Base-by-base conservation (phyloP, 2,797 vertebrate species). In the Tenualosa thibaudeaui region DNA sequence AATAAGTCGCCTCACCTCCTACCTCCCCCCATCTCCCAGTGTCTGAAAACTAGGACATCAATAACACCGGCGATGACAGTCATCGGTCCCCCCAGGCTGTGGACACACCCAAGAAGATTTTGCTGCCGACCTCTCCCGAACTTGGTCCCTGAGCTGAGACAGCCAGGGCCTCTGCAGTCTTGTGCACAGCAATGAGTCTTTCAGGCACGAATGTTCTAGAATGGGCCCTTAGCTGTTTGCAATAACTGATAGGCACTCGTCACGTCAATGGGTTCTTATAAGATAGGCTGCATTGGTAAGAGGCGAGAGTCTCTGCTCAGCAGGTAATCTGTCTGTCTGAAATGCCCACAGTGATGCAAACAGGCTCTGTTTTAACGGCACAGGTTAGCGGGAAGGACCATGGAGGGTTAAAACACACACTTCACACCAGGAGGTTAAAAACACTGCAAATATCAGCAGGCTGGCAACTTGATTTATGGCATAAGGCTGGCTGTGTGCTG, bases 401-500 rank as follows among this genome's bases (percentile, higher is more conserved):
- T 82, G 85, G 81, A 89, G 87, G 84, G 90, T 91, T 90, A 85
- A 90, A 91, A 90, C 88, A 87, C 81, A 87, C 84, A 86, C 88
- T 85, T 54, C 89, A 89, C 92, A 87, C 88, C 9, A 46, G 86
- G 90, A 91, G 91, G 89, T 89, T 92, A 86, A 89, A 89, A 89
- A 90, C 83, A 89, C 78, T 86, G 87, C 89, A 90, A 89, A 88
- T 84, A 19, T 86, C 86, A 81, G 86, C 43, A 84, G 90, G 89
- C 90, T 90, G 92, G 84, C 90, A 60, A 49, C 0, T 81, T 94
- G 93, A 95, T 95, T 94, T 93, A 95, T 93, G 94, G 90, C 89
- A 88, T 82, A 5, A 81, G 84, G 84, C 90, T 46, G 87, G 90
- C 87, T 84, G 50, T 78, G 71, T 78, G 37, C 71, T 46, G 71